Conservation (phyloP, 2,113 vertebrate species). For the Myxocyprinus asiaticus region DNA sequence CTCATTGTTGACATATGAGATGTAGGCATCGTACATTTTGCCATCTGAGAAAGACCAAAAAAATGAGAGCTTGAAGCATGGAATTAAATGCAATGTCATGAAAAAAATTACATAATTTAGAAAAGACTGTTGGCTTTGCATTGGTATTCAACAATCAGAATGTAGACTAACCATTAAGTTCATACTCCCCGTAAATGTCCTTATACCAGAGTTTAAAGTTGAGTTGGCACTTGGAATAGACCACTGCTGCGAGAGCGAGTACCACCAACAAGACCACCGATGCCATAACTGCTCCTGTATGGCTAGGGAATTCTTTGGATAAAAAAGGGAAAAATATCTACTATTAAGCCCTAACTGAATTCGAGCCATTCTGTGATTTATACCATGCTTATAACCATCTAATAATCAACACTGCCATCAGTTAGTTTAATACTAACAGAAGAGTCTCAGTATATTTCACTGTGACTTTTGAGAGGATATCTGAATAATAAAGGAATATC, state of each 20-base stretch:
- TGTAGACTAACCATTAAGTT: slow-evolving; percentile 81
- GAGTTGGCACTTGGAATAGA: slow-evolving; percentile 83
- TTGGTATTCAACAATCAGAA: not conserved
- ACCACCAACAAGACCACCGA: slow-evolving; percentile 75
- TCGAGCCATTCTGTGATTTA: too few relatives aligned
- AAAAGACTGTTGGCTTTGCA: too few relatives aligned
- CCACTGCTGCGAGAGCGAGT: slow-evolving; percentile 68
- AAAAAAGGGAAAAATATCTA: not conserved
- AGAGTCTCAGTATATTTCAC: too few relatives aligned
- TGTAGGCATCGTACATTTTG: slow-evolving; percentile 89
- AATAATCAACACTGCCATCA: too few relatives aligned
- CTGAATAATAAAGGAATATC: too few relatives aligned
- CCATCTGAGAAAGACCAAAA: slow-evolving; percentile 77
- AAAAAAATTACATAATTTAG: too few relatives aligned
- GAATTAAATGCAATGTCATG: not conserved
- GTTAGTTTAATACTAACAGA: too few relatives aligned
- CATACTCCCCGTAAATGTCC: slow-evolving; percentile 83
- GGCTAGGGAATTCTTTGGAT: slow-evolving; percentile 74
- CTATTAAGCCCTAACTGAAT: too few relatives aligned
- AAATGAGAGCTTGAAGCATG: slow-evolving; percentile 10
- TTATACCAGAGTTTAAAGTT: slow-evolving; percentile 86
- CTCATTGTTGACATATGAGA: slow-evolving; percentile 83
- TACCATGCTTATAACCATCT: too few relatives aligned
- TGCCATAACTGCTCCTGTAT: slow-evolving; percentile 77
- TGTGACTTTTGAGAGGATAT: too few relatives aligned